Percentiles rank a stretch among this genome's conserved stretches.
Evolutionary conservation across 1,140 invertebrate genomes (phyloP).

Genomic region (Cyphomyrmex costatus): DNA sequence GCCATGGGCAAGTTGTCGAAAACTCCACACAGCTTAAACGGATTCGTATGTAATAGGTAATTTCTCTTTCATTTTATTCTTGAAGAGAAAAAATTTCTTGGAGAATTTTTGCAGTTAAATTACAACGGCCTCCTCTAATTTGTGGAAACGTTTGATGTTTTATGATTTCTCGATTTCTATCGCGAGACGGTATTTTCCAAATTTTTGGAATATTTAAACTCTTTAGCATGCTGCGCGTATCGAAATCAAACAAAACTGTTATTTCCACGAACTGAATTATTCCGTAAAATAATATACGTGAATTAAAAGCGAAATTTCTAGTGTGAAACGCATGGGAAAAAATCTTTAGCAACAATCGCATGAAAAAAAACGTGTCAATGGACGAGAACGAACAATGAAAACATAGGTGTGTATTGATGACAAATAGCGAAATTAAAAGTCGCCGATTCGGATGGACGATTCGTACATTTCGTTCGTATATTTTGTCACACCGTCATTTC

Average conservation of each 20-base stretch:
- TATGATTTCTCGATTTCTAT: not conserved
- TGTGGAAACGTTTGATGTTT: not conserved
- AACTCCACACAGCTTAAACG: not conserved
- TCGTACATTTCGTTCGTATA: not conserved
- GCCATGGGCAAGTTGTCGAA: not conserved
- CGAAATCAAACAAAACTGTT: constrained; percentile 28
- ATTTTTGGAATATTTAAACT: constrained; percentile 27
- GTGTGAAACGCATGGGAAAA: constrained; percentile 30
- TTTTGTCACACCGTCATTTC: not conserved
- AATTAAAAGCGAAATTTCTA: constrained; percentile 42
- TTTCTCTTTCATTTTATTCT: not conserved
- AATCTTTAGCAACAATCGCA: constrained; percentile 45
- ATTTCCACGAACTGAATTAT: constrained; percentile 32
- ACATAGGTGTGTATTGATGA: constrained; percentile 46
- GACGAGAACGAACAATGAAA: constrained; percentile 38
- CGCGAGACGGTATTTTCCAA: not conserved
- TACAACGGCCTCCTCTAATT: not conserved
- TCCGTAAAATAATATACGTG: constrained; percentile 30
- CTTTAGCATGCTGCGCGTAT: not conserved
- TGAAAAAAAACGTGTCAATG: constrained; percentile 49
- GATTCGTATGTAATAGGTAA: not conserved
- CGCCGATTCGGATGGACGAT: constrained; percentile 24
- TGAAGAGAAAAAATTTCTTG: not conserved
- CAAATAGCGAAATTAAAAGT: constrained; percentile 52
- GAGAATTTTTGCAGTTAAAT: not conserved